Base-by-base conservation (phyloP, 2,888 invertebrate genomes). In the Gastrophysa polygoni region DNA sequence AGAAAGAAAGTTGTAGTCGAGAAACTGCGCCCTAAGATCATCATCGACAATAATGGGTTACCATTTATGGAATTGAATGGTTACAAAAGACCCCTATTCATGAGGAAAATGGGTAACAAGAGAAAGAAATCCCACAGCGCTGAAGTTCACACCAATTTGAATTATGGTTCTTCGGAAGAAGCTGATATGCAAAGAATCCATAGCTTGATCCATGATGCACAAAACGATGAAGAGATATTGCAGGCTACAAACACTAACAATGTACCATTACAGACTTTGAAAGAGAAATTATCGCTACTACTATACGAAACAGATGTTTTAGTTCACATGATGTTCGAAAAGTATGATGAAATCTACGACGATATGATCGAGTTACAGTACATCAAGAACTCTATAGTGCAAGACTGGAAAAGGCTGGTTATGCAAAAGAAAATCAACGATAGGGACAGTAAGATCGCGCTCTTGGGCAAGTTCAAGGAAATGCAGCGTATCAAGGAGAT, bases 341-440 rank as follows among this genome's bases (percentile, higher is more conserved):
- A 73, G 38, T 78, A 79, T 56, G 69, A 74, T 4, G 60, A 71
- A 7, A 70, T 80, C 18, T 75, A 73, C 60, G 74, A 75, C 14
- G 71, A 76, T 11, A 52, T 81, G 6, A 64, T 75, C 0, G 75
- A 76, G 59, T 59, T 80, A 8, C 76, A 81, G 57, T 69, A 72
- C 21, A 69, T 79, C 29, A 79, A 79, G 57, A 68, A 70, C 4
- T 69, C 73, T 0, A 68, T 78, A 4, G 72, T 75, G 0, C 70
- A 75, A 48, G 77, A 78, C 28, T 81, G 80, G 80, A 78, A 77
- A 49, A 69, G 76, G 18, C 46, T 74, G 2, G 58, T 80, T 11
- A 71, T 73, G 18, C 71, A 73, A 18, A 72, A 76, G 28, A 71
- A 72, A 59, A 64, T 69, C 14, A 73, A 78, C 51, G 74, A 78